These are phyloP conservation scores for Beris morrisii DNA, from an alignment of 2,888 invertebrate species.

Conservation along the genomic window DNA sequence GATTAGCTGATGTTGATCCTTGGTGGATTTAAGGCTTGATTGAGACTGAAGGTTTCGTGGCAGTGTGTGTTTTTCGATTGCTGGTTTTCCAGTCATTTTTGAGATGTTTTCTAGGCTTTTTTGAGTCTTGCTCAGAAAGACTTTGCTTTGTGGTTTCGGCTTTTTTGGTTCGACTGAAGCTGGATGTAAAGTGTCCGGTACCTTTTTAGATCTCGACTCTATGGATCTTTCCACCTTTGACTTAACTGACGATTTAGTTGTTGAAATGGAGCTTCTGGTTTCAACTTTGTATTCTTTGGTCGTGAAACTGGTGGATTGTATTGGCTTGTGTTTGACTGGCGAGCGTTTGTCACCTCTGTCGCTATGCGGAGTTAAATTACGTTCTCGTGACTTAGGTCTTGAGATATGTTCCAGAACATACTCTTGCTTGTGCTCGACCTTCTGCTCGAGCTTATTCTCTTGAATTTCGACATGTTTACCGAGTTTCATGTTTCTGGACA, in stretches of 20 bases:
- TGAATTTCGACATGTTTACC: conserved; percentile 46
- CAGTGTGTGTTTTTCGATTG: not conserved
- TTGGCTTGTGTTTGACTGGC: conserved; percentile 13
- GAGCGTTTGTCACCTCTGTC: conserved; percentile 42
- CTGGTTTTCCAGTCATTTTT: conserved; percentile 1
- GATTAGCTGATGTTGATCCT: not conserved
- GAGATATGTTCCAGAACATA: conserved; percentile 42
- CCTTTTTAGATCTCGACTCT: not conserved
- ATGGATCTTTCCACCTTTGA: not conserved
- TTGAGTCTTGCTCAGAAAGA: conserved; percentile 5
- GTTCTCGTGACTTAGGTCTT: conserved; percentile 32
- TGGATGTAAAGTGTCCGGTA: not conserved
- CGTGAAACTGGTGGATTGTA: not conserved
- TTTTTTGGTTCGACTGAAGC: too few species aligned
- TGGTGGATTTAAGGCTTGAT: not conserved
- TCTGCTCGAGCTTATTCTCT: conserved; percentile 40
- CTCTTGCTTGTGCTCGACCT: conserved; percentile 3
- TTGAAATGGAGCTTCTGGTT: conserved; percentile 25
- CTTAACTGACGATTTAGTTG: not conserved
- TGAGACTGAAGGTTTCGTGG: conserved; percentile 1
- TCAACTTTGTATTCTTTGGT: not conserved
- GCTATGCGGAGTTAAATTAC: conserved; percentile 38
- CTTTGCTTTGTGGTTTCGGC: not conserved
- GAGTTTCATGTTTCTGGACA: conserved; percentile 61
- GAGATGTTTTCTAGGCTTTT: conserved; percentile 15